These are phyloP conservation scores for Chloroclysta siterata DNA, from an alignment of 2,888 invertebrate genomes.

Conservation along the genomic window DNA sequence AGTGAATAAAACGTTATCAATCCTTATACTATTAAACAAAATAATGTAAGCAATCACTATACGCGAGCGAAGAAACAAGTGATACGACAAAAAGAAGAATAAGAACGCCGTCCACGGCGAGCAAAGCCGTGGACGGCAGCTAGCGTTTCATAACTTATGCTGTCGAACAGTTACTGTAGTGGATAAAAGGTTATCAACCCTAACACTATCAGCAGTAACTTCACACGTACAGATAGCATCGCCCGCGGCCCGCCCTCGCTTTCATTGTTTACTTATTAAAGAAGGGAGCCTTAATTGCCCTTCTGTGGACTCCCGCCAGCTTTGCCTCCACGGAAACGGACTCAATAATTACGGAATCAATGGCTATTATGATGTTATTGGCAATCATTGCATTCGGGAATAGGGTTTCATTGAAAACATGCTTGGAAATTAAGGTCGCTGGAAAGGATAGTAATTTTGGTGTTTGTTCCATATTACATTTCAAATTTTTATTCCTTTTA, in stretches of 20 bases:
- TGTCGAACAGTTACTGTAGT: background rate
- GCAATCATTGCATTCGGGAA: slow-evolving; percentile 23
- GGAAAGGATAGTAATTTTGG: too few relatives aligned
- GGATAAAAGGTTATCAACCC: slow-evolving; percentile 32
- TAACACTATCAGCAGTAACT: slow-evolving; percentile 22
- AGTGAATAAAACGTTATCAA: too few relatives aligned
- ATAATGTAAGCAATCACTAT: too few relatives aligned
- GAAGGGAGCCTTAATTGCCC: slow-evolving; percentile 27
- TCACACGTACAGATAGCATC: slow-evolving; percentile 29
- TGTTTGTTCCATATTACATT: too few relatives aligned
- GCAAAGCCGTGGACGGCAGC: too few relatives aligned
- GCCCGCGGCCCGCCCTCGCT: slow-evolving; percentile 22
- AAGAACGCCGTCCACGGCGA: too few relatives aligned
- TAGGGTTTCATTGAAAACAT: slow-evolving; percentile 12
- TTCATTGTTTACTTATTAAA: slow-evolving; percentile 32
- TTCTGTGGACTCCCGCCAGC: slow-evolving; percentile 19
- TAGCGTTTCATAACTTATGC: too few relatives aligned
- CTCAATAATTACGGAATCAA: slow-evolving; percentile 19
- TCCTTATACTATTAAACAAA: too few relatives aligned
- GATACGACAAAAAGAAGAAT: too few relatives aligned
- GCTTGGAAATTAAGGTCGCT: background rate
- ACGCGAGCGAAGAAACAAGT: too few relatives aligned
- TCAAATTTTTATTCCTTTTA: too few relatives aligned
- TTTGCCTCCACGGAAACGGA: slow-evolving; percentile 14
- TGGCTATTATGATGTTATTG: slow-evolving; percentile 27